These are phyloP conservation scores for Epirrita christyi DNA, from an alignment of 2,888 invertebrate genomes.

Conservation along the genomic window DNA sequence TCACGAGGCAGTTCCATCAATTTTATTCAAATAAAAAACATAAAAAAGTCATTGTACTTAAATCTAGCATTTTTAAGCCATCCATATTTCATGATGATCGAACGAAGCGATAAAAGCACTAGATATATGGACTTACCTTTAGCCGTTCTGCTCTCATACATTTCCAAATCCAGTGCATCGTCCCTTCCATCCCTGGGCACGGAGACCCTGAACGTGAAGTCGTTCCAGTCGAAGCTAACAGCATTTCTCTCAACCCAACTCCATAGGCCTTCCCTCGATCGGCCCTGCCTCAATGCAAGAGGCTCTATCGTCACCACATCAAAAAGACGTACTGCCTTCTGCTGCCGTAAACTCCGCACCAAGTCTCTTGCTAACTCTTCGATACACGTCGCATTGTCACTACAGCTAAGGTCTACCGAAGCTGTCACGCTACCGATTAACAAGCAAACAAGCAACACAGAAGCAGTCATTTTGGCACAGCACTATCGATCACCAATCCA, in stretches of 20 bases:
- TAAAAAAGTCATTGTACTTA: too few relatives aligned
- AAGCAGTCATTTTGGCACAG: constrained; percentile 71
- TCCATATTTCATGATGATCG: too few relatives aligned
- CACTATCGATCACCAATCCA: constrained; percentile 71
- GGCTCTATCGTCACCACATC: constrained; percentile 84
- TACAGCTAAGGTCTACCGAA: constrained; percentile 79
- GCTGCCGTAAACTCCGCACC: constrained; percentile 77
- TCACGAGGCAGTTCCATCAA: too few relatives aligned
- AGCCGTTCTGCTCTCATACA: constrained; percentile 74
- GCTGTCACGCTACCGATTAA: constrained; percentile 63
- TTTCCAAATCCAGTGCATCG: constrained; percentile 77
- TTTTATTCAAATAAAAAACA: too few relatives aligned
- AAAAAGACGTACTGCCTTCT: constrained; percentile 81
- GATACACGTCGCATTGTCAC: constrained; percentile 86
- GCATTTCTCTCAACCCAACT: constrained; percentile 80
- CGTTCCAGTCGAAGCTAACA: constrained; percentile 82
- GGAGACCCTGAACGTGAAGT: constrained; percentile 79
- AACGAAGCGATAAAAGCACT: too few relatives aligned
- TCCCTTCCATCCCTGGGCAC: constrained; percentile 71
- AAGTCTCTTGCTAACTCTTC: constrained; percentile 79
- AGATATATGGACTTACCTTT: constrained; percentile 62
- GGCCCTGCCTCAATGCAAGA: constrained; percentile 65
- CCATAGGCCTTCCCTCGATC: constrained; percentile 67
- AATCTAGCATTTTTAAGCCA: too few relatives aligned
- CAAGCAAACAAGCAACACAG: constrained; percentile 65